Conservation (phyloP, 2,797 vertebrate species). For the Gallinago solitaria region DNA sequence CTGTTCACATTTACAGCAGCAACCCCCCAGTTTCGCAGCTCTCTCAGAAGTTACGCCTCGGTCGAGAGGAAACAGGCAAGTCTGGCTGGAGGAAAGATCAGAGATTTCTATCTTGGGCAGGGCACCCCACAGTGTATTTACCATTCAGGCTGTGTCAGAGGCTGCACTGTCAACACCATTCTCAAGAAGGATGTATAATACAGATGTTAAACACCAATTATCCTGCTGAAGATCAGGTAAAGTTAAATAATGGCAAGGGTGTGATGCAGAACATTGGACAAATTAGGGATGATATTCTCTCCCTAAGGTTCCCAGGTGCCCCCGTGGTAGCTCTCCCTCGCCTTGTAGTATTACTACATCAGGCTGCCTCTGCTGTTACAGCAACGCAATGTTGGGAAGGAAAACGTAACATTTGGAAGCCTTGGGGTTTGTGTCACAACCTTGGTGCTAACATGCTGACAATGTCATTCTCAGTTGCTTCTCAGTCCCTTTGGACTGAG, state of each 20-base stretch:
- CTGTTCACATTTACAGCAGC: not conserved
- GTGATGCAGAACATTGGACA: conserved; percentile 43
- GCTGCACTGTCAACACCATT: conserved; percentile 55
- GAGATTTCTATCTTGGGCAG: conserved; percentile 66
- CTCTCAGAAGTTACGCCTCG: conserved; percentile 11
- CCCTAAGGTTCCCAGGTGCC: not conserved
- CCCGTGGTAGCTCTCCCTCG: not conserved
- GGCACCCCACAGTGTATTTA: conserved; percentile 45
- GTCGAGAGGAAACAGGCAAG: conserved; percentile 23
- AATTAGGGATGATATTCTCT: conserved; percentile 7
- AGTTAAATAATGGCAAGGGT: conserved; percentile 58
- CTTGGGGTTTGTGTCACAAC: not conserved
- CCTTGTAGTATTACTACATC: not conserved
- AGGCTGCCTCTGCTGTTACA: not conserved
- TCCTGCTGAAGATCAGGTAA: conserved; percentile 47
- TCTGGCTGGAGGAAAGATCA: conserved; percentile 52
- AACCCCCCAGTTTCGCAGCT: conserved; percentile 22
- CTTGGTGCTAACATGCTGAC: not conserved
- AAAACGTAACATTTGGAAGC: not conserved
- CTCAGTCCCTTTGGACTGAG: not conserved
- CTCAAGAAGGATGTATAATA: conserved; percentile 54
- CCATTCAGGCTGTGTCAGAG: conserved; percentile 34
- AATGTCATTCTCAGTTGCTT: not conserved
- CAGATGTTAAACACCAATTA: conserved; percentile 69
- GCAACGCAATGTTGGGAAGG: not conserved